Base-by-base conservation (phyloP, 2,888 invertebrate genomes). In the Allacma fusca region DNA sequence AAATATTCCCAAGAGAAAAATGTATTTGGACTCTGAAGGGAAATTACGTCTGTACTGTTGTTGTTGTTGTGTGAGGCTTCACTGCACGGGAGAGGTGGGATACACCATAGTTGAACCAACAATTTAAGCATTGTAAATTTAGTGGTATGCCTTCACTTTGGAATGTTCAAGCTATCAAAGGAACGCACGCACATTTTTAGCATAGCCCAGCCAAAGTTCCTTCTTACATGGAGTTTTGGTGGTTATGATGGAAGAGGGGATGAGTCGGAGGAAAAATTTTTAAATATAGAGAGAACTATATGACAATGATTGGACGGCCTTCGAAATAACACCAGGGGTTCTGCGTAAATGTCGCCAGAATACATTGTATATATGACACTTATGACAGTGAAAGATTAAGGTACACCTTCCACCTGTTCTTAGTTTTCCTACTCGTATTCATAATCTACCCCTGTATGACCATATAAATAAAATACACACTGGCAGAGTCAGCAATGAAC, bases 311-410 rank as follows among this genome's bases (percentile, higher is more conserved):
- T 70, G 40, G 62, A 76, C 40, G 76, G 50, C 70, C 76, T 76
- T 76, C 76, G 59, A 62, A 70, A 62, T 62, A 62, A 13, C 76
- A 34, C 59, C 69, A 70, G 75, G 76, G 76, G 69, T 69, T 62
- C 62, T n/a, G 43, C 43, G 59, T 69, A 76, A 76, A 70, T 76
- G 76, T 76, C 76, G 69, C 70, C 70, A 69, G 69, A 29, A 29
- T 69, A 57, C 59, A 69, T 70, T 76, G 76, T 76, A 68, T 57
- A 40, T 67, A 40, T 59, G 70, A 76, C 71, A 76, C 64, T 43
- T 71, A 77, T 78, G 79, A 80, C 79, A 80, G 68, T 78, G 78
- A 78, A 74, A 78, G 79, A 80, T 80, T 75, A 78, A 77, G 57
- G 65, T 64, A 50, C 71, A 65, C 67, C 43, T 77, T 71, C 78